Evolutionary conservation across 2,113 vertebrate genomes (phyloP).

Genomic region (Gorsachius goisagi): DNA sequence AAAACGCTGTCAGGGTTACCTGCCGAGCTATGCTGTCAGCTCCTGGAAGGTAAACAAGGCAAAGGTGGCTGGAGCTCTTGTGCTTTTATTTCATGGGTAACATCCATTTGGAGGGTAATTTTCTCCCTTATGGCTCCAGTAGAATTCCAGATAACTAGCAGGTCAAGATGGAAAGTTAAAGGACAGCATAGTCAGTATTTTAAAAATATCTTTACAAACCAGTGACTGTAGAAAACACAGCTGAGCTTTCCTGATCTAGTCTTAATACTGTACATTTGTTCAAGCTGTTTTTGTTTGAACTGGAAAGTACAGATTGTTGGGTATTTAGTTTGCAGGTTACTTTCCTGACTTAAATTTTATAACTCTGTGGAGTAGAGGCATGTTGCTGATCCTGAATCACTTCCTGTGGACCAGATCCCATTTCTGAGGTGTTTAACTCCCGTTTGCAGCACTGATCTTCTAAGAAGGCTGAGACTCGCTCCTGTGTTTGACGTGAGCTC

Average conservation of each 20-base stretch:
- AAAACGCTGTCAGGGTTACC: background rate
- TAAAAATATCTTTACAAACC: background rate
- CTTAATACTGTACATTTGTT: background rate
- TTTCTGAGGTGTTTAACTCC: background rate
- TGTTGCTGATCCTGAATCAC: background rate
- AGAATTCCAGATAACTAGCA: background rate
- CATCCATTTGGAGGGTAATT: background rate
- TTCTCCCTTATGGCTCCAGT: background rate
- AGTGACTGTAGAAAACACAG: rapidly evolving
- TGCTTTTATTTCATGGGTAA: background rate
- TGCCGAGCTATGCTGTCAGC: background rate
- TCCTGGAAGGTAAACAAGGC: background rate
- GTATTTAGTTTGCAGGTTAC: background rate
- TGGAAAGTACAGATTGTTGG: background rate
- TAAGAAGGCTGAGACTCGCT: background rate
- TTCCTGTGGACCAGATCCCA: rapidly evolving
- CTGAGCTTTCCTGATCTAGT: background rate
- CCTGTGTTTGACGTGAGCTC: background rate
- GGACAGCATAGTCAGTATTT: background rate
- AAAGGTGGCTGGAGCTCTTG: background rate
- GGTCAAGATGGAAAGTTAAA: background rate
- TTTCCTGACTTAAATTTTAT: background rate
- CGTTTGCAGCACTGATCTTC: background rate
- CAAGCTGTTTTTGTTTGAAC: background rate
- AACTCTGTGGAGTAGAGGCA: background rate